Percentiles rank a stretch among this genome's conserved stretches.
phyloP scores from a whole-genome alignment of 2,113 vertebrate genomes.

The Larimichthys crocea region DNA sequence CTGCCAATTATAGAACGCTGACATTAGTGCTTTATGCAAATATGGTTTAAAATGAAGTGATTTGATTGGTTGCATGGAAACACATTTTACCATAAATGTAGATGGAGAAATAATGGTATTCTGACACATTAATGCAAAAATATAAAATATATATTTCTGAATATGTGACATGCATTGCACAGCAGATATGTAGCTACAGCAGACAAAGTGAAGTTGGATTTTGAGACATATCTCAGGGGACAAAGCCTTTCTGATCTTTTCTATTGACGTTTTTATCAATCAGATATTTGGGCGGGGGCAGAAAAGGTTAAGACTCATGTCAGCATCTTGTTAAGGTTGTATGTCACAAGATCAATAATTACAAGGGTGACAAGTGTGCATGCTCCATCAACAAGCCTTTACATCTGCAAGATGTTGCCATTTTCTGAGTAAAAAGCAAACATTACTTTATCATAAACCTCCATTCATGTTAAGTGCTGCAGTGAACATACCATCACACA shows the following conservation, averaged over 20 bases:
- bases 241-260: neutral
- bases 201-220: neutral
- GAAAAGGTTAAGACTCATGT: slow-evolving; percentile 32
- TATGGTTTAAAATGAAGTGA: neutral
- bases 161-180: neutral
- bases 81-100: neutral
- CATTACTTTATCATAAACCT: neutral
- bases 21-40: neutral
- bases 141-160: neutral
- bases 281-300: slow-evolving; percentile 8
- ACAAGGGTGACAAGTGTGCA: slow-evolving; percentile 12
- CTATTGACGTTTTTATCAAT: slow-evolving; percentile 21
- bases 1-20: neutral
- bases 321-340: slow-evolving; percentile 16
- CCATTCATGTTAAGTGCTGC: slow-evolving; percentile 13
- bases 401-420: neutral
- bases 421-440: slow-evolving; percentile 13
- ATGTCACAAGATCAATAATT: slow-evolving; percentile 44
- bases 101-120: neutral
- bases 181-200: neutral
- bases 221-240: neutral
- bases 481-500: slow-evolving; percentile 1
- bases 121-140: neutral
- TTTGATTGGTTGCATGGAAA: neutral
- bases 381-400: slow-evolving; percentile 15